Conservation (phyloP, 2,888 invertebrate genomes). For the Drosophila paranaensis region DNA sequence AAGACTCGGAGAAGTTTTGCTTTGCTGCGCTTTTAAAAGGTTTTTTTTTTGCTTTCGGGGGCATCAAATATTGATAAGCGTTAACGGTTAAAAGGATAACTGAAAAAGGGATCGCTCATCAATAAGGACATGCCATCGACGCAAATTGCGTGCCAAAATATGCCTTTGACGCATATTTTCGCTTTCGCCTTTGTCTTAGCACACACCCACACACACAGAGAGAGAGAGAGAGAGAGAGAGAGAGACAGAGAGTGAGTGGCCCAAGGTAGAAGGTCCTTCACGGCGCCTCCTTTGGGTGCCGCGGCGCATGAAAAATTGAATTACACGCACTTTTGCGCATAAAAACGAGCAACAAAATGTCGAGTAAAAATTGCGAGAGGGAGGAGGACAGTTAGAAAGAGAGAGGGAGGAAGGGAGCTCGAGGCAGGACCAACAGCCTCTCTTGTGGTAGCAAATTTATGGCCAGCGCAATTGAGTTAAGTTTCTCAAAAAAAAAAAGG, state of each 20-base stretch:
- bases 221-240: not conserved
- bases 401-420: not conserved
- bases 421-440: not conserved
- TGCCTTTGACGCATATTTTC: constrained; percentile 73
- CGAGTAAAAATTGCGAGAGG: constrained; percentile 59
- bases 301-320: constrained; percentile 77
- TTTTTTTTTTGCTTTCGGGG: constrained; percentile 9
- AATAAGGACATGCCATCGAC: constrained; percentile 65
- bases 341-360: constrained; percentile 65
- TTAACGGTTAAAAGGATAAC: constrained; percentile 56
- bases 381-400: not conserved
- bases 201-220: not conserved
- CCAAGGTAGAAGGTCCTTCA: constrained; percentile 31
- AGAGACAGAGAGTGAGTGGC: not conserved
- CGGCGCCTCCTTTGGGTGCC: constrained; percentile 17
- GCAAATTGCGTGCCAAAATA: constrained; percentile 75
- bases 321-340: constrained; percentile 81
- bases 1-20: no score
- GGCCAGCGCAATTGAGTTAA: constrained; percentile 75
- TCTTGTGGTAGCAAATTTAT: constrained; percentile 76
- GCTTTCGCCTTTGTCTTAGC: constrained; percentile 68
- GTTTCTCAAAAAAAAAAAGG: constrained; percentile 48
- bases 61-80: constrained; percentile 75
- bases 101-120: constrained; percentile 74
- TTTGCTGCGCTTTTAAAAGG: constrained; percentile 38